phyloP scores from a whole-genome alignment of 2,888 invertebrate species.

The Tuta absoluta region DNA sequence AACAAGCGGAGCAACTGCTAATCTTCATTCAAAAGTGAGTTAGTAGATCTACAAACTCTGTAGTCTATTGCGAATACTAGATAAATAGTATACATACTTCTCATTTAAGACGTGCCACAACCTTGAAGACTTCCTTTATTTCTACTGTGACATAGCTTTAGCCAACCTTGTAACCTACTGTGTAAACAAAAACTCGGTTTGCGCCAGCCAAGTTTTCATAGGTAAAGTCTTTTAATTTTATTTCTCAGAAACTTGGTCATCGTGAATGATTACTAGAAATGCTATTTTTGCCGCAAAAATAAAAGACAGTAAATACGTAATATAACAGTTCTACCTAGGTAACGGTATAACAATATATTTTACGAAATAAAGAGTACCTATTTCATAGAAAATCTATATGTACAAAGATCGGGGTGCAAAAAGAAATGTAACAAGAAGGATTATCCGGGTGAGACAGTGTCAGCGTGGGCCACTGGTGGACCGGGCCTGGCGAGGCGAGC shows the following conservation, averaged over 20 bases:
- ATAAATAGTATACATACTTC: too few species aligned
- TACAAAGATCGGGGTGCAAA: constrained; percentile 28
- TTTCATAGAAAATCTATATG: neutral
- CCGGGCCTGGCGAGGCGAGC: constrained; percentile 61
- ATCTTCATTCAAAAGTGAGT: too few species aligned
- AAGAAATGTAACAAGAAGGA: constrained; percentile 61
- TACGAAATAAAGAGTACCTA: neutral
- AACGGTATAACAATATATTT: too few species aligned
- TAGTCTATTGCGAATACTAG: too few species aligned
- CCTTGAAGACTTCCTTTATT: too few species aligned
- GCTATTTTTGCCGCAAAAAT: too few species aligned
- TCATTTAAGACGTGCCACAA: too few species aligned
- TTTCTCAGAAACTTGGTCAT: neutral
- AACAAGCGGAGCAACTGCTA: too few species aligned
- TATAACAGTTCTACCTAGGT: neutral
- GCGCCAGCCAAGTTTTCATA: constrained; percentile 1
- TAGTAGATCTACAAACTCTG: neutral
- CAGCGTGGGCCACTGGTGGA: constrained; percentile 54
- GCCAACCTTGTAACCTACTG: constrained; percentile 19
- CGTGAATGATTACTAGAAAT: neutral
- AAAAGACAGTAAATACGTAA: neutral
- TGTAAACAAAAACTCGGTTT: constrained; percentile 17
- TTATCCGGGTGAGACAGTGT: constrained; percentile 71
- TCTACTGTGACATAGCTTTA: too few species aligned
- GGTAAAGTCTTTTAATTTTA: constrained; percentile 7